Evolutionary conservation across 2,113 vertebrate genomes (phyloP).

Genomic region (Corythornis vintsioides): DNA sequence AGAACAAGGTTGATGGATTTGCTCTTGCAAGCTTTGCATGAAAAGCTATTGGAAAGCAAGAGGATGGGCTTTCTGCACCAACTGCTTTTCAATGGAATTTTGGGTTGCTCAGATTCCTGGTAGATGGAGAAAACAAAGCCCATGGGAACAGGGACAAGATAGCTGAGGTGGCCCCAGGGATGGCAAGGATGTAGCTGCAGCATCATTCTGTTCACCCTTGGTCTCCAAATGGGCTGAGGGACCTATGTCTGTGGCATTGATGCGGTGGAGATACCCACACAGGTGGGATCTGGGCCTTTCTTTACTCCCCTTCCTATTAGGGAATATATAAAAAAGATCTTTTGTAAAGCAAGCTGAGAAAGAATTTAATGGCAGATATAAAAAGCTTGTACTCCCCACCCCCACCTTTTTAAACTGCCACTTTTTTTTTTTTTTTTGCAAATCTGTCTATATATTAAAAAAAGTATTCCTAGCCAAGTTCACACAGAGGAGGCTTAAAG

Average conservation of each 20-base stretch:
- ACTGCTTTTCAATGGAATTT: not conserved
- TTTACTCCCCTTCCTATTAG: not conserved
- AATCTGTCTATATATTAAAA: conserved; percentile 54
- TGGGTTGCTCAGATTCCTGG: not conserved
- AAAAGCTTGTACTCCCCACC: not conserved
- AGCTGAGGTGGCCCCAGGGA: rapidly evolving
- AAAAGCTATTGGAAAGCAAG: not conserved
- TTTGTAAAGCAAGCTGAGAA: conserved; percentile 45
- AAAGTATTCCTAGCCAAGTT: conserved; percentile 58
- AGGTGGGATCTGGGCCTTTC: not conserved
- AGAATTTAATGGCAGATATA: conserved; percentile 49
- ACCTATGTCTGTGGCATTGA: not conserved
- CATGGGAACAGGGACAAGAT: not conserved
- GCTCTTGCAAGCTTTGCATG: not conserved
- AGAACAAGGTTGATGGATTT: not conserved
- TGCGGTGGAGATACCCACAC: not conserved
- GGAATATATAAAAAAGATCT: conserved; percentile 12
- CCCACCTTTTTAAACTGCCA: not conserved
- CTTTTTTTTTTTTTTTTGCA: not conserved
- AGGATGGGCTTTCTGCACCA: not conserved
- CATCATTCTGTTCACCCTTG: not conserved
- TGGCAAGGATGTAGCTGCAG: not conserved
- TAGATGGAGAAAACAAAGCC: not conserved
- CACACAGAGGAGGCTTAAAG: conserved; percentile 37
- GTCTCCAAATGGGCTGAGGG: not conserved